Conservation (phyloP, 2,113 vertebrate genomes). For the Boulengeromyrus knoepffleri region DNA sequence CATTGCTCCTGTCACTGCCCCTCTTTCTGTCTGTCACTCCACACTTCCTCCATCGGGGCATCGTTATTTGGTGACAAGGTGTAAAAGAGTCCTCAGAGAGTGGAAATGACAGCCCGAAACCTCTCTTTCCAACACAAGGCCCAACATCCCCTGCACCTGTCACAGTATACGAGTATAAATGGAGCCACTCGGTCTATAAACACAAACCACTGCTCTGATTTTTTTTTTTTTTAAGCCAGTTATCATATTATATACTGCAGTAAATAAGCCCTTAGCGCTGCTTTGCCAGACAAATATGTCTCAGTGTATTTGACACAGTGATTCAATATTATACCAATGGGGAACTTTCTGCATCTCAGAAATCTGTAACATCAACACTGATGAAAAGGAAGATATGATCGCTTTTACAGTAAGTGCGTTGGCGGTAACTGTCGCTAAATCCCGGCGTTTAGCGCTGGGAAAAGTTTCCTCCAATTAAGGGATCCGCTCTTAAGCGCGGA, state of each 20-base stretch:
- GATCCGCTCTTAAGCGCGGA: neutral
- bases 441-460: neutral
- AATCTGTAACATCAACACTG: neutral
- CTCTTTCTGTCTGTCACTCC: conserved; percentile 8
- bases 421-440: neutral
- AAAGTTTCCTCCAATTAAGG: neutral
- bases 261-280: conserved; percentile 32
- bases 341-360: neutral
- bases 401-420: neutral
- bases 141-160: conserved; percentile 43
- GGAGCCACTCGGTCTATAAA: conserved; percentile 48
- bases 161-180: conserved; percentile 45
- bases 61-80: conserved; percentile 23
- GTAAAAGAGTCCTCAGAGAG: conserved; percentile 36
- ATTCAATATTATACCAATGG: conserved; percentile 13
- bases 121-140: conserved; percentile 29
- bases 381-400: neutral
- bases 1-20: neutral
- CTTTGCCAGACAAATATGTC: conserved; percentile 38
- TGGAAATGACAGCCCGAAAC: conserved; percentile 40
- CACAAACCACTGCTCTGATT: conserved; percentile 48
- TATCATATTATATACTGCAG: conserved; percentile 38
- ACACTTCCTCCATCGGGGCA: neutral
- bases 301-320: conserved; percentile 7
- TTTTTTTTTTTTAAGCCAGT: conserved; percentile 29